These are phyloP conservation scores for Alligator sinensis DNA, from an alignment of 2,113 vertebrate species.

Conservation along the genomic window DNA sequence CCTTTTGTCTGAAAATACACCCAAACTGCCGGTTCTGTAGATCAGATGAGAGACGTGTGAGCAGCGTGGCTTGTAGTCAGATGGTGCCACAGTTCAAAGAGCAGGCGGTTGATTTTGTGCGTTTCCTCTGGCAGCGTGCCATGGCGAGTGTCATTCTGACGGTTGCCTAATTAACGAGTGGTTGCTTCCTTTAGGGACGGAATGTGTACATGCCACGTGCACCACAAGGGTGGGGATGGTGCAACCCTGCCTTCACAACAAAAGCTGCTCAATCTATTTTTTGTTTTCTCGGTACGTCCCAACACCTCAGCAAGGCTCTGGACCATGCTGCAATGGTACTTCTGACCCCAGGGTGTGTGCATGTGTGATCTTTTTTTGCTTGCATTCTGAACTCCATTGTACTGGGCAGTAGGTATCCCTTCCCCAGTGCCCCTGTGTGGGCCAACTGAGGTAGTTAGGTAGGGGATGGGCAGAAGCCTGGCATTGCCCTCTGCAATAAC, in stretches of 20 bases:
- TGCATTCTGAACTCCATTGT: background rate
- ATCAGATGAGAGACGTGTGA: background rate
- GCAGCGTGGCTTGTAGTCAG: background rate
- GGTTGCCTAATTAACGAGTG: constrained; percentile 35
- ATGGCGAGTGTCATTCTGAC: background rate
- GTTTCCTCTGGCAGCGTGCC: background rate
- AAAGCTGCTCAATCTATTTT: background rate
- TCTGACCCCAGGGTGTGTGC: background rate
- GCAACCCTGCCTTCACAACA: background rate
- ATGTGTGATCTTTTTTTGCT: background rate
- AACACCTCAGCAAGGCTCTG: background rate
- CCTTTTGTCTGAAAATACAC: background rate
- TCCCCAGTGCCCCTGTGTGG: background rate
- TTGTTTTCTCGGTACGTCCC: background rate
- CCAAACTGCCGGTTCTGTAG: background rate
- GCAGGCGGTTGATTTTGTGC: background rate
- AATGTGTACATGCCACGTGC: background rate
- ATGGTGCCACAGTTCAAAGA: constrained; percentile 8
- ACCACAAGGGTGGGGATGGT: background rate
- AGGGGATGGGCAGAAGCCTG: background rate
- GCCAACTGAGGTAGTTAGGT: background rate
- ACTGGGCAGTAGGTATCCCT: background rate
- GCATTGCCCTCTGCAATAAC: background rate
- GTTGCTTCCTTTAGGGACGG: constrained; percentile 15
- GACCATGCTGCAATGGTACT: background rate